Conservation (phyloP, 2,888 invertebrate genomes). For the Linnaemya tessellans region DNA sequence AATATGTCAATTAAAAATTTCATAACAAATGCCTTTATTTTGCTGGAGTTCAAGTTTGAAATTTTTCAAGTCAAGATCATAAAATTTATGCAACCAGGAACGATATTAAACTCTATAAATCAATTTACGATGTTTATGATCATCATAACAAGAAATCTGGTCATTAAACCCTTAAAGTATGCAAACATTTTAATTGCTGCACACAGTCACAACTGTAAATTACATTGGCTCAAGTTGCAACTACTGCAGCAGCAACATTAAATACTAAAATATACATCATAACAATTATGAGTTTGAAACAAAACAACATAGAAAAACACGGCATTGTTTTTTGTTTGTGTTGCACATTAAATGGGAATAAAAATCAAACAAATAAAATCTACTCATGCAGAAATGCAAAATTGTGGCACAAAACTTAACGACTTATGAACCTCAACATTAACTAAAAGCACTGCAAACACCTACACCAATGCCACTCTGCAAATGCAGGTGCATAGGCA, state of each 20-base stretch:
- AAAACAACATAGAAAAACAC: slow-evolving; percentile 19
- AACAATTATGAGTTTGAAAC: slow-evolving; percentile 51
- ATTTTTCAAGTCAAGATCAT: no score
- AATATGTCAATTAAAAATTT: no score
- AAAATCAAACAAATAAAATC: slow-evolving; percentile 38
- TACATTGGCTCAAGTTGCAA: slow-evolving; percentile 22
- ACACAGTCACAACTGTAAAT: slow-evolving; percentile 34
- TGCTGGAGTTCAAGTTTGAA: no score
- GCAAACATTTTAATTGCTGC: slow-evolving; percentile 34
- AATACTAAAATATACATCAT: slow-evolving; percentile 9
- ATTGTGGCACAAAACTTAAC: slow-evolving; percentile 48
- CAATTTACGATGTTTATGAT: background rate
- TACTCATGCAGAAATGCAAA: slow-evolving; percentile 20
- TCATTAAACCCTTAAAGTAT: slow-evolving; percentile 30
- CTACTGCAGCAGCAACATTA: slow-evolving; percentile 2
- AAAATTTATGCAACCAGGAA: no score
- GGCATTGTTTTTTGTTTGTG: slow-evolving; percentile 25
- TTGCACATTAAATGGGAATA: slow-evolving; percentile 2
- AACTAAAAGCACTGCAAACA: slow-evolving; percentile 44
- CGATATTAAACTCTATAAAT: no score
- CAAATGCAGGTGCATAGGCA: background rate
- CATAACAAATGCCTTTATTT: no score
- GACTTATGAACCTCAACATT: slow-evolving; percentile 37
- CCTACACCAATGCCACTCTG: slow-evolving; percentile 24
- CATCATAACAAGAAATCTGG: no score